Conservation (phyloP, 2,888 invertebrate genomes). For the Hybos culiciformis region DNA sequence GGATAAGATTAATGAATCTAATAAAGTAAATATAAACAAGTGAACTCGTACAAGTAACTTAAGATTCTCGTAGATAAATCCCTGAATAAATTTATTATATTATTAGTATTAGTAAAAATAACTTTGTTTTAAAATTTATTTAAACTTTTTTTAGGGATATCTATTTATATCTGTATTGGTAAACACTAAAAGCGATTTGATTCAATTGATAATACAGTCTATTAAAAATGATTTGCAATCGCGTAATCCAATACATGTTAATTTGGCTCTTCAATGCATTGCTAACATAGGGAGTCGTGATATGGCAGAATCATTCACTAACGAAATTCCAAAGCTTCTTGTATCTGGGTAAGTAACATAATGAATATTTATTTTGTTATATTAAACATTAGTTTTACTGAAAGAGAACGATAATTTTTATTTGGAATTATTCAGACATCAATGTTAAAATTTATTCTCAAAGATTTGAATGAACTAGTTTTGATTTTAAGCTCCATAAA, state of each 20-base stretch:
- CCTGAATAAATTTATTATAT: no score
- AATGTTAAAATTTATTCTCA: no score
- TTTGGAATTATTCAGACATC: background rate
- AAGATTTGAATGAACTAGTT: no score
- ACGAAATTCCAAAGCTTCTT: conserved; percentile 94
- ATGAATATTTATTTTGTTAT: conserved; percentile 1
- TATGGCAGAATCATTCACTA: conserved; percentile 99
- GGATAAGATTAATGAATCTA: no score
- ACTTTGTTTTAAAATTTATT: conserved; percentile 1
- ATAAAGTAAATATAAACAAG: no score
- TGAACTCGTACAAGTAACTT: no score
- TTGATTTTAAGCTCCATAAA: no score
- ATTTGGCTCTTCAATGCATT: conserved; percentile 96
- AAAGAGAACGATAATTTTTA: no score
- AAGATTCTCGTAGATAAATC: no score
- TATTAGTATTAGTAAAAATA: no score
- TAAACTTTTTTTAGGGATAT: conserved; percentile 63
- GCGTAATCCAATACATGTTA: conserved; percentile 95
- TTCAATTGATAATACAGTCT: conserved; percentile 96
- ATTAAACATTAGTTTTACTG: no score
- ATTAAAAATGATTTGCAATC: conserved; percentile 97
- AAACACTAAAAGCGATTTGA: conserved; percentile 96
- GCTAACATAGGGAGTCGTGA: conserved; percentile 99
- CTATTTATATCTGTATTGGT: conserved; percentile 99
- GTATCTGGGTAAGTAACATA: conserved; percentile 70